phyloP scores from a whole-genome alignment of 1,140 invertebrate species.

The Camponotus floridanus region DNA sequence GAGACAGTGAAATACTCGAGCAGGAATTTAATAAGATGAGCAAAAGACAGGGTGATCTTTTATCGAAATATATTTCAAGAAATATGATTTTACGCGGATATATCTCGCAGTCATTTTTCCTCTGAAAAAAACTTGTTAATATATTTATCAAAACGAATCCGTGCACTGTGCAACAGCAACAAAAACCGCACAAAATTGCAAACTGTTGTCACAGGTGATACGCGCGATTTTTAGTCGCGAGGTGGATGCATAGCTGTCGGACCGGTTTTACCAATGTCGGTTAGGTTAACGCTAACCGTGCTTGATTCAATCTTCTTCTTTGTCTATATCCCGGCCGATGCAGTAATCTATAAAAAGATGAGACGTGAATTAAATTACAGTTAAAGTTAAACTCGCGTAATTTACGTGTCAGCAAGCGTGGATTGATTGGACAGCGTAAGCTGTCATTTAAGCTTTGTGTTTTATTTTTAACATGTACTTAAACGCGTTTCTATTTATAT shows the following conservation, averaged over 20 bases:
- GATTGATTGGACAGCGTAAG: neutral
- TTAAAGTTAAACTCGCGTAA: neutral
- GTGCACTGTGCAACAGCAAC: neutral
- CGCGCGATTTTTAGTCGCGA: constrained; percentile 34
- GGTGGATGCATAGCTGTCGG: constrained; percentile 26
- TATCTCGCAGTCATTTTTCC: neutral
- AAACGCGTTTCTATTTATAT: neutral
- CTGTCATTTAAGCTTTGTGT: neutral
- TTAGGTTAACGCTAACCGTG: constrained; percentile 39
- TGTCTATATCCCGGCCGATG: constrained; percentile 5
- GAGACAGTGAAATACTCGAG: neutral
- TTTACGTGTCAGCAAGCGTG: neutral
- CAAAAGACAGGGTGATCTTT: neutral
- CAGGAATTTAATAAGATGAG: neutral
- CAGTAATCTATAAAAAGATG: neutral
- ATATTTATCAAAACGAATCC: constrained; percentile 9
- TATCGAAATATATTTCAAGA: constrained; percentile 10
- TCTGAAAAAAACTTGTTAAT: neutral
- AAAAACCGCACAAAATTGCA: constrained; percentile 21
- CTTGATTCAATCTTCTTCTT: constrained; percentile 40
- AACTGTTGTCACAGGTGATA: constrained; percentile 27
- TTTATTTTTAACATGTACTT: neutral
- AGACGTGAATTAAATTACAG: neutral
- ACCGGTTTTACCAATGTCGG: constrained; percentile 41
- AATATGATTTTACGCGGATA: neutral